Evolutionary conservation across 2,888 invertebrate species (phyloP).

Genomic region (Sarcophaga variegata): DNA sequence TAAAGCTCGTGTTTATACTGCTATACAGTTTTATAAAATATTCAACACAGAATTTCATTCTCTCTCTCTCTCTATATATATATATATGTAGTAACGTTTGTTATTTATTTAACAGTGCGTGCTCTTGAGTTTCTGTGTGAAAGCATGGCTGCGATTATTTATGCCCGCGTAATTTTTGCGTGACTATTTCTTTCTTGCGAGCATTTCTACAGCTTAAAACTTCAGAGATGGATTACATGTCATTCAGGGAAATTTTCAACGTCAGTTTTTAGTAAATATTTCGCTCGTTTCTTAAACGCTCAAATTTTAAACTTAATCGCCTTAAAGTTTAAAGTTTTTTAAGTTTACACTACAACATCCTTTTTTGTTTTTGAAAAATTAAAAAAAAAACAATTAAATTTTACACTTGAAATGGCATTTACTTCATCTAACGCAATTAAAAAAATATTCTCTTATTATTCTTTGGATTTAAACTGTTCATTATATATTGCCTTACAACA

Average conservation of each 20-base stretch:
- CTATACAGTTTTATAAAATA: not conserved
- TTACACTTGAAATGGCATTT: slow-evolving; percentile 32
- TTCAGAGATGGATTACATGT: slow-evolving; percentile 23
- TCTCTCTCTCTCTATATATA: not conserved
- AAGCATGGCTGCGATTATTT: not conserved
- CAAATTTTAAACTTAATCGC: not conserved
- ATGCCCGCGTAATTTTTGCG: slow-evolving; percentile 8
- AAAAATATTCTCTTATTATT: not conserved
- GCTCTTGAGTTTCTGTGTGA: not conserved
- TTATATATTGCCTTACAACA: too few relatives aligned
- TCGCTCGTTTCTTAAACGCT: not conserved
- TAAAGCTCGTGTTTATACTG: not conserved
- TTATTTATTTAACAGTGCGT: slow-evolving; percentile 22
- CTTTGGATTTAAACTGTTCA: not conserved
- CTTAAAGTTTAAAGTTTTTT: slow-evolving; percentile 32
- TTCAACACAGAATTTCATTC: not conserved
- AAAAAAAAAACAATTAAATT: slow-evolving; percentile 22
- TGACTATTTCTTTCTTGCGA: slow-evolving; percentile 20
- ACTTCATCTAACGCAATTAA: not conserved
- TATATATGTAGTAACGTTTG: not conserved
- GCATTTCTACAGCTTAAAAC: slow-evolving; percentile 10
- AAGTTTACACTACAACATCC: not conserved
- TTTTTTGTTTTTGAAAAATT: not conserved
- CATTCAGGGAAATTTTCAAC: not conserved
- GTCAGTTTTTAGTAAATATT: not conserved